phyloP scores from a whole-genome alignment of 2,888 invertebrate genomes.

The Stenodera caucasica region DNA sequence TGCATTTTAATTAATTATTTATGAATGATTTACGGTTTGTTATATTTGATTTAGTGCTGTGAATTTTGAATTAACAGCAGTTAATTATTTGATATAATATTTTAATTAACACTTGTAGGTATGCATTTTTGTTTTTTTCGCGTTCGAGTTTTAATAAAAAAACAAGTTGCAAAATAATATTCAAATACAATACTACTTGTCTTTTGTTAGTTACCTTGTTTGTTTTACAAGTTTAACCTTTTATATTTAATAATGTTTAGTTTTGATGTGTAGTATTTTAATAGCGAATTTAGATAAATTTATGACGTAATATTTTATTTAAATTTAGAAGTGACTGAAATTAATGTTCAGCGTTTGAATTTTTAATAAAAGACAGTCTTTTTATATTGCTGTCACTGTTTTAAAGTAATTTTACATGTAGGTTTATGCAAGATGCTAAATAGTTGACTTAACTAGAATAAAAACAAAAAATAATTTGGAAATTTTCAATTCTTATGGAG shows the following conservation, averaged over 20 bases:
- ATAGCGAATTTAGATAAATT: neutral
- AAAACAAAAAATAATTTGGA: no score
- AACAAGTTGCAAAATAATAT: no score
- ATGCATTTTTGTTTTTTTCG: no score
- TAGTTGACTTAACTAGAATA: no score
- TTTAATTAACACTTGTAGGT: neutral
- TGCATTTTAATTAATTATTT: slow-evolving; percentile 31
- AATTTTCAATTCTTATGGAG: no score
- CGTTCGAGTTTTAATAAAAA: no score
- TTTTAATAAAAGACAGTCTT: slow-evolving; percentile 1
- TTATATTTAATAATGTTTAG: neutral
- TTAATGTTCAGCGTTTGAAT: neutral
- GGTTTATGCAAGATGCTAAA: neutral
- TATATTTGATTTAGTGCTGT: slow-evolving; percentile 6
- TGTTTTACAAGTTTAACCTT: neutral
- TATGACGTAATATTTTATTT: neutral
- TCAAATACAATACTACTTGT: no score
- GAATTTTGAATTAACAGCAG: slow-evolving; percentile 1
- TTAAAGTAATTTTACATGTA: neutral
- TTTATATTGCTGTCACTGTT: neutral
- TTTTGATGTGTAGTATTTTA: neutral
- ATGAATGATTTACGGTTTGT: slow-evolving; percentile 7
- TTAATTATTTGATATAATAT: neutral
- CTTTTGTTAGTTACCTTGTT: neutral
- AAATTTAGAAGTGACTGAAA: neutral